phyloP scores from a whole-genome alignment of 2,113 vertebrate genomes.

The Mustela lutreola region DNA sequence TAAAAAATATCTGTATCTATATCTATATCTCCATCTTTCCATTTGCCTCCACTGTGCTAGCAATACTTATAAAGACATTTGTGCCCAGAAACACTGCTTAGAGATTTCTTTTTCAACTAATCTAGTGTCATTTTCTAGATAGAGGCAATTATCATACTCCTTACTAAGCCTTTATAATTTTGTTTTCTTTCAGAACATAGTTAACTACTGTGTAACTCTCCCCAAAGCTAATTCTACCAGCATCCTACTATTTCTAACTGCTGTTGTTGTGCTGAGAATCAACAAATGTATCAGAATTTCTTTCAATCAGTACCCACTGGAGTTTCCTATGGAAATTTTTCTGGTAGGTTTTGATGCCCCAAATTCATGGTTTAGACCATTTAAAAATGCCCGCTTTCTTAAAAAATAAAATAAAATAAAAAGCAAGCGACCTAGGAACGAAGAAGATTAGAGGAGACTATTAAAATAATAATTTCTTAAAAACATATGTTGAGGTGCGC shows the following conservation, averaged over 20 bases:
- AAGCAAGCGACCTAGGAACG: background rate
- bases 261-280: conserved; percentile 71
- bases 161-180: conserved; percentile 59
- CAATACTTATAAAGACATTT: background rate
- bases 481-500: background rate
- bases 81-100: background rate
- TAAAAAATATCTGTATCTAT: background rate
- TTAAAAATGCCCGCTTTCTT: background rate
- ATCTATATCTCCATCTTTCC: too few species aligned
- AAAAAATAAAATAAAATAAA: background rate
- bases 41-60: background rate
- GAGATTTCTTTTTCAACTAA: background rate
- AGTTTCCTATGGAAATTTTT: conserved; percentile 87
- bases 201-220: conserved; percentile 82
- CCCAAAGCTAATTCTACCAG: conserved; percentile 86
- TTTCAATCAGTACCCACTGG: conserved; percentile 77
- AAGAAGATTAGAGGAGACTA: background rate
- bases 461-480: background rate
- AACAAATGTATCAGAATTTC: conserved; percentile 81
- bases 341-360: conserved; percentile 80
- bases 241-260: conserved; percentile 83
- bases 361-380: background rate
- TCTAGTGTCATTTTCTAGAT: background rate
- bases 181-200: conserved; percentile 83
- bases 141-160: background rate